Base-by-base conservation (phyloP, 2,888 invertebrate species). In the Octonoba sinensis region DNA sequence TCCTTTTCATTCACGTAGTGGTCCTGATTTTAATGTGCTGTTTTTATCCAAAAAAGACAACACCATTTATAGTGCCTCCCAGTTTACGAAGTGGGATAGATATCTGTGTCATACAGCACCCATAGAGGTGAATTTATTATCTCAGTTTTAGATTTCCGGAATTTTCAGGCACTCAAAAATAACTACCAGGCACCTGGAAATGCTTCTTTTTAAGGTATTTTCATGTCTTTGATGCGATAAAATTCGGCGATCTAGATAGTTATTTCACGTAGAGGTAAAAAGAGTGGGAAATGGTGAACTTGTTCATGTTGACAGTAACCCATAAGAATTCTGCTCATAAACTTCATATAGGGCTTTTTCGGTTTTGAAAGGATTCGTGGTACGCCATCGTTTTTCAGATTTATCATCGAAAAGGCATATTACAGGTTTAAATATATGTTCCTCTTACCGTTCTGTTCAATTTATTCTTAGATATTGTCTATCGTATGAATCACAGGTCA, bases 41-140 rank as follows among this genome's bases (percentile, higher is more conserved):
- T 59, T 51, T 67, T 67, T 67, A 49, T 67, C 51, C 36, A 69
- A 56, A 57, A 51, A 16, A 27, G 13, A 12, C 24, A 11, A 2
- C 62, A 57, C n/a, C 16, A 46, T 24, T 75, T 75, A 36, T 36
- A 62, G 67, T 67, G 51, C 60, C 49, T 11, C 46, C 4, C 44
- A 27, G 57, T 74, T 57, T 36, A 46, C 47, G 36, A 27, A 59
- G 60, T 44, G 44, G 16, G 47, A 67, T 67, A 56, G 49, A 67
- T 49, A 67, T 75, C 51, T 75, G 49, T 67, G 51, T 49, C 56
- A 18, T 59, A 59, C 36, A 49, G 11, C 16, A 15, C 51, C 24
- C 67, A 51, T 75, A 57, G 46, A 75, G 60, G 67, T 67, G 59
- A 67, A 67, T 75, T 75, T 67, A 47, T 44, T 46, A 27, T 47